Percentiles rank a stretch among this genome's conserved stretches.
Conservation (phyloP, 2,888 invertebrate species). For the Spisula subtruncata region DNA sequence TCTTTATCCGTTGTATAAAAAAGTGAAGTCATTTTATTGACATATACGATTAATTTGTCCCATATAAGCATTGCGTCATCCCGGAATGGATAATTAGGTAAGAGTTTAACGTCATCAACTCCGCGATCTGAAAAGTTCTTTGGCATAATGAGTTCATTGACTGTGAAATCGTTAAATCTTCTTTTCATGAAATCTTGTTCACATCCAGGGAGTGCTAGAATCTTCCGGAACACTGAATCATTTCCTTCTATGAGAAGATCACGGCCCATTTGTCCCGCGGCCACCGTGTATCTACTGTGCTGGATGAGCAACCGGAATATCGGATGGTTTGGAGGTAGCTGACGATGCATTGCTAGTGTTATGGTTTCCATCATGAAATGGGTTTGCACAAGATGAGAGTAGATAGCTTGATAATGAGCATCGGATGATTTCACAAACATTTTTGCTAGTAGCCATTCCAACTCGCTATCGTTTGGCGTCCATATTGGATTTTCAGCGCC, state of each 20-base stretch:
- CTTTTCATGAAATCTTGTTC: constrained; percentile 52
- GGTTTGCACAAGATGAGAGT: constrained; percentile 59
- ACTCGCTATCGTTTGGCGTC: constrained; percentile 63
- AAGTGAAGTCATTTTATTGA: constrained; percentile 50
- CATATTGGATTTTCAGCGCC: constrained; percentile 66
- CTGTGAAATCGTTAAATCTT: constrained; percentile 54
- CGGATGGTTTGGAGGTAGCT: constrained; percentile 68
- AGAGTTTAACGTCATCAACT: constrained; percentile 57
- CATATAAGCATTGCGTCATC: constrained; percentile 67
- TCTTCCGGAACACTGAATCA: constrained; percentile 61
- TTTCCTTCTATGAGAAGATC: constrained; percentile 60
- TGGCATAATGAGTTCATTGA: constrained; percentile 57
- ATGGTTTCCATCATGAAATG: constrained; percentile 67
- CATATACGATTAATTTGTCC: constrained; percentile 54
- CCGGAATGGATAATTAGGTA: constrained; percentile 66
- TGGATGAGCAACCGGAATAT: constrained; percentile 66
- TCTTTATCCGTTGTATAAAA: constrained; percentile 63
- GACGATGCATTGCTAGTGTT: constrained; percentile 57
- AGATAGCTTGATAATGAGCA: constrained; percentile 63
- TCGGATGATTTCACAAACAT: constrained; percentile 66
- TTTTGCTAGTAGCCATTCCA: constrained; percentile 69
- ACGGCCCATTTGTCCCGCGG: constrained; percentile 60
- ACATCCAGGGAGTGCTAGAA: constrained; percentile 57
- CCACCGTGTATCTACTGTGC: constrained; percentile 62
- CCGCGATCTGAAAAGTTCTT: constrained; percentile 58